Evolutionary conservation across 2,888 invertebrate genomes (phyloP).

Genomic region (Lepidochrysops patricia): DNA sequence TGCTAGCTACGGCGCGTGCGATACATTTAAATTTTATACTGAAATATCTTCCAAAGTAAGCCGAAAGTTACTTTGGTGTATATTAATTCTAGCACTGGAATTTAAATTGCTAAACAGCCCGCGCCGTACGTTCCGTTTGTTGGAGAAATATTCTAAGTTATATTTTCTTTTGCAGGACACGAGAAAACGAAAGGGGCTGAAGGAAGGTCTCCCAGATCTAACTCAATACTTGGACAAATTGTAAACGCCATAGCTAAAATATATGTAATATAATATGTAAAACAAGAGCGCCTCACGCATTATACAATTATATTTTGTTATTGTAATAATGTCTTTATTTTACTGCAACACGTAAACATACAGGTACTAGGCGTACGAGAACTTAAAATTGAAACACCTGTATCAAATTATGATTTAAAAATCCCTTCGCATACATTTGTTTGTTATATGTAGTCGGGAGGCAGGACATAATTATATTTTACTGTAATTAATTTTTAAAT

Average conservation of each 20-base stretch:
- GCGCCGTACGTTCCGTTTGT: too few species aligned
- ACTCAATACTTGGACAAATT: slow-evolving; percentile 98
- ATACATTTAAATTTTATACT: slow-evolving; percentile 43
- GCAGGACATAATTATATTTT: slow-evolving; percentile 51
- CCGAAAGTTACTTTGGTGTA: too few species aligned
- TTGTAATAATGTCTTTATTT: slow-evolving; percentile 10
- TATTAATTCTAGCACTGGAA: too few species aligned
- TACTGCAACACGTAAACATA: slow-evolving; percentile 6
- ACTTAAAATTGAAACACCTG: slow-evolving; percentile 14
- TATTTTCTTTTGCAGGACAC: slow-evolving; percentile 80
- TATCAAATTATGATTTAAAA: slow-evolving; percentile 15
- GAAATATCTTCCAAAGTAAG: not conserved
- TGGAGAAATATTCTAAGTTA: too few species aligned
- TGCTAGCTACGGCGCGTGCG: slow-evolving; percentile 75
- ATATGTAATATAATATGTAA: slow-evolving; percentile 67
- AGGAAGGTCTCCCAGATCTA: slow-evolving; percentile 97
- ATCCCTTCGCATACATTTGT: slow-evolving; percentile 29
- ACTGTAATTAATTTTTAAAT: slow-evolving; percentile 74
- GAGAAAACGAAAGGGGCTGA: slow-evolving; percentile 99
- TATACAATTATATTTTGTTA: slow-evolving; percentile 11
- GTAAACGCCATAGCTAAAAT: slow-evolving; percentile 80
- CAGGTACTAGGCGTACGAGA: slow-evolving; percentile 31
- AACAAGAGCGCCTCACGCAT: slow-evolving; percentile 54
- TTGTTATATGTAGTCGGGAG: slow-evolving; percentile 43
- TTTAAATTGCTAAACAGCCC: too few species aligned